Percentiles rank a stretch among this genome's conserved stretches.
Evolutionary conservation across 1,140 invertebrate genomes (phyloP).

Genomic region (Bombus confusus): DNA sequence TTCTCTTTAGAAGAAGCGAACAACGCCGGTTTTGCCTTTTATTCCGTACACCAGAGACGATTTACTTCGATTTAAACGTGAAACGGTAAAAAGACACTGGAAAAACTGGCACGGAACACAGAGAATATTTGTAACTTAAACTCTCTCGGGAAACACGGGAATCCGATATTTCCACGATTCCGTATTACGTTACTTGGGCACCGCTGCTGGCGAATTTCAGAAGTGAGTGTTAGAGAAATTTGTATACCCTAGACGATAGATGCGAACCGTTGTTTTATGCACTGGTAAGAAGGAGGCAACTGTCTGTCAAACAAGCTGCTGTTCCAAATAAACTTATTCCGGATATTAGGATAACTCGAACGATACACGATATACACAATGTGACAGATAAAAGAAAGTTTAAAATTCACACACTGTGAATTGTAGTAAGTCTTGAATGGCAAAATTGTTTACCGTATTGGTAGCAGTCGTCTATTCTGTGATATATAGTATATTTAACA

Average conservation of each 20-base stretch:
- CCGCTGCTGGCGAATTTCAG: constrained; percentile 12
- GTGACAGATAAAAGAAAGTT: too few relatives aligned
- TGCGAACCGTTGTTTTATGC: neutral
- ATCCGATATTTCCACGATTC: constrained; percentile 41
- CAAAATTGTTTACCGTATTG: too few relatives aligned
- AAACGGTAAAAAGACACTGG: constrained; percentile 25
- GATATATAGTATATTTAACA: too few relatives aligned
- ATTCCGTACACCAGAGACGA: constrained; percentile 17
- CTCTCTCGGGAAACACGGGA: constrained; percentile 15
- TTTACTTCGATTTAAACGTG: constrained; percentile 30
- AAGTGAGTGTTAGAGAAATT: constrained; percentile 18
- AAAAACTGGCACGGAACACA: constrained; percentile 9
- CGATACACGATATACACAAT: too few relatives aligned
- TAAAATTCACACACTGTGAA: too few relatives aligned
- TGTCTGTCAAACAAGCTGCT: neutral
- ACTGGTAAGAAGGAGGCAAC: neutral
- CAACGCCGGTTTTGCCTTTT: constrained; percentile 8
- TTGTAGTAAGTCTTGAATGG: too few relatives aligned
- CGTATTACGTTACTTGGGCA: constrained; percentile 24
- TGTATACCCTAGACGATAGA: constrained; percentile 18
- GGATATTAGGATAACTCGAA: neutral
- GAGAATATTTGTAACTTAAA: constrained; percentile 54
- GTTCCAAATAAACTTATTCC: constrained; percentile 33
- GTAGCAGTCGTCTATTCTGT: too few relatives aligned
- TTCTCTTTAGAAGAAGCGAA: neutral